Percentiles rank a stretch among this genome's conserved stretches.
These are phyloP conservation scores for Phenganax subtilis DNA, from an alignment of 92 coral and sea anemone genomes.

Conservation along the genomic window DNA sequence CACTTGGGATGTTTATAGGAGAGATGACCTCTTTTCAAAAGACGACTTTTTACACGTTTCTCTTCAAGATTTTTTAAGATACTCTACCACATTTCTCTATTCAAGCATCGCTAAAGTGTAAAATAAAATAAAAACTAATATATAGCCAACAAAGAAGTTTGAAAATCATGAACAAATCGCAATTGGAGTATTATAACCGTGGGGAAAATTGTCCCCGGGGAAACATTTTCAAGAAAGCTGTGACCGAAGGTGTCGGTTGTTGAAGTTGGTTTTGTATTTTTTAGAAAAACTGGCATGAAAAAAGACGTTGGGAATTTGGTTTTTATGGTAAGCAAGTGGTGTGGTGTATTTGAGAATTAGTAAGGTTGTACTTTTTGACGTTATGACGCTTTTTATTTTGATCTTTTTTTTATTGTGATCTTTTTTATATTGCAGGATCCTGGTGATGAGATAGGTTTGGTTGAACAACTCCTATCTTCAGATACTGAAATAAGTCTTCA, in stretches of 20 bases:
- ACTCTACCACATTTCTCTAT: neutral
- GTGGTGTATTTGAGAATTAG: neutral
- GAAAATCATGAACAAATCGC: neutral
- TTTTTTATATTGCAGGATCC: conserved; percentile 59
- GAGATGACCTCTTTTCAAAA: neutral
- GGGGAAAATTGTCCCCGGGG: conserved; percentile 7
- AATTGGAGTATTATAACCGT: neutral
- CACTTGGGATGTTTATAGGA: neutral
- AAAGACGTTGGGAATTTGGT: conserved; percentile 16
- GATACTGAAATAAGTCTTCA: conserved; percentile 70
- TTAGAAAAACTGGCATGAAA: neutral
- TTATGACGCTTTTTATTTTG: neutral
- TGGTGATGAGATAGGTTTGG: conserved; percentile 65
- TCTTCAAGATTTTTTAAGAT: no score
- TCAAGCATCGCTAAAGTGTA: no score
- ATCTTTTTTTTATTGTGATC: no score
- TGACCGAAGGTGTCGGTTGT: neutral
- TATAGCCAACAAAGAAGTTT: neutral
- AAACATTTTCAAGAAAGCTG: neutral
- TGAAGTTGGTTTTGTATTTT: neutral
- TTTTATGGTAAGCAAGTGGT: conserved; percentile 24
- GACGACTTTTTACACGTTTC: neutral
- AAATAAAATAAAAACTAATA: neutral
- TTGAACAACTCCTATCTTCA: conserved; percentile 60
- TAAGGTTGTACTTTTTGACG: neutral